Base-by-base conservation (phyloP, 2,888 invertebrate species). In the Anarsia innoxiella region DNA sequence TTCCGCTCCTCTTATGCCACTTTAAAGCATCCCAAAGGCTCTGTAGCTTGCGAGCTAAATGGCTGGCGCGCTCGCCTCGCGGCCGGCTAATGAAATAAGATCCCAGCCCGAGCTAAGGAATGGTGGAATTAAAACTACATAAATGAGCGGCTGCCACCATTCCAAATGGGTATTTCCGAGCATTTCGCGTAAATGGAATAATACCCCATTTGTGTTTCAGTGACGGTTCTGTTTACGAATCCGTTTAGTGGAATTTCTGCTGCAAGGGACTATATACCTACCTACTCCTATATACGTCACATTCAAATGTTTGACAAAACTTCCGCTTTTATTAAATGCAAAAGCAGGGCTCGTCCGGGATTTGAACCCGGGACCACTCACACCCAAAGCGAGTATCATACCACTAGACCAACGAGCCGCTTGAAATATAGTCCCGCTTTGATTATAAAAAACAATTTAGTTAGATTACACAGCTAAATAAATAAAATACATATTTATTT, bases 61-160 rank as follows among this genome's bases (percentile, higher is more conserved):
- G 73, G 73, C 71, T 66, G 68, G 58, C 62, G 66, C 63, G 53
- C 59, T 61, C n/a, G n/a, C n/a, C 50, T 69, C 71, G 76, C 75
- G 70, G 66, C 69, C 66, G 75, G 77, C 80, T 82, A 82, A 83
- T 80, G 83, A 79, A 82, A 79, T 78, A 82, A 82, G 80, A 83
- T 80, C 75, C 72, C 63, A n/a, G 42, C 71, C 66, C 59, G 42
- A 73, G 75, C 82, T 80, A 83, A 83, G 79, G 75, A 83, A 83
- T 82, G 78, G 82, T 56, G 76, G 82, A 80, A 84, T 83, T 83
- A 84, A 83, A 83, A 82, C 73, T 78, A 82, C 78, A 80, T 80
- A 80, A 83, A 83, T 77, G 82, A 74, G 63, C 63, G 65, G 65
- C 61, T 69, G 62, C 36, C 64, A 46, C 49, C 65, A 61, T 64